Evolutionary conservation across 1,140 invertebrate species (phyloP).

Genomic region (Bradysia coprophila): DNA sequence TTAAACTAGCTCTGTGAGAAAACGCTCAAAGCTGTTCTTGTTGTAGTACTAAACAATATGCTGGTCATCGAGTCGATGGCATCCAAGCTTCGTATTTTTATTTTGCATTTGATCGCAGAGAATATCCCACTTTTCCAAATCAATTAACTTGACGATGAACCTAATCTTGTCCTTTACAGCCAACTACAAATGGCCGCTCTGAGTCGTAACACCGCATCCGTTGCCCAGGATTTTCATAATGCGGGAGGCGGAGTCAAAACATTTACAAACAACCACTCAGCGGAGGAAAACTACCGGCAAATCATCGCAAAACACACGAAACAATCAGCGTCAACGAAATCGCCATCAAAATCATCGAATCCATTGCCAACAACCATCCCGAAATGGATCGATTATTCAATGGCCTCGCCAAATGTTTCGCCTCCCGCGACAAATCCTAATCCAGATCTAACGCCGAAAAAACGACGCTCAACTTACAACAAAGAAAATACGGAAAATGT

Average conservation of each 20-base stretch:
- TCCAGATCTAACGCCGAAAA: no score
- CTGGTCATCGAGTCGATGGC: no score
- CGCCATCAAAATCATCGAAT: not conserved
- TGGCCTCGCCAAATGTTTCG: not conserved
- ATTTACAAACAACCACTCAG: not conserved
- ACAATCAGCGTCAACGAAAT: not conserved
- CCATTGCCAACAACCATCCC: not conserved
- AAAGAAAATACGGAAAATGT: not conserved
- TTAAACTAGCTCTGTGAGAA: no score
- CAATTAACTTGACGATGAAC: no score
- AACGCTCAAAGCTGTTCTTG: no score
- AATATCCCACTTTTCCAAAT: no score
- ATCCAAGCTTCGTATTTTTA: no score
- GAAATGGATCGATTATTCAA: not conserved
- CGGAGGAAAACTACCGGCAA: not conserved
- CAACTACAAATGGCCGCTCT: slow-evolving; percentile 25
- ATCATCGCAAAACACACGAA: not conserved
- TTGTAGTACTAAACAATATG: no score
- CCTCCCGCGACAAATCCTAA: not conserved
- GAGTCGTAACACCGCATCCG: slow-evolving; percentile 24
- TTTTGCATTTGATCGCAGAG: no score
- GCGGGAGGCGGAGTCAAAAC: slow-evolving; percentile 22
- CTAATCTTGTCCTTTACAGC: no score
- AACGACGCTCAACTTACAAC: not conserved
- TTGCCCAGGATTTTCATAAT: slow-evolving; percentile 28